Evolutionary conservation across 1,140 invertebrate species (phyloP).

Genomic region (Drosophila parvula): DNA sequence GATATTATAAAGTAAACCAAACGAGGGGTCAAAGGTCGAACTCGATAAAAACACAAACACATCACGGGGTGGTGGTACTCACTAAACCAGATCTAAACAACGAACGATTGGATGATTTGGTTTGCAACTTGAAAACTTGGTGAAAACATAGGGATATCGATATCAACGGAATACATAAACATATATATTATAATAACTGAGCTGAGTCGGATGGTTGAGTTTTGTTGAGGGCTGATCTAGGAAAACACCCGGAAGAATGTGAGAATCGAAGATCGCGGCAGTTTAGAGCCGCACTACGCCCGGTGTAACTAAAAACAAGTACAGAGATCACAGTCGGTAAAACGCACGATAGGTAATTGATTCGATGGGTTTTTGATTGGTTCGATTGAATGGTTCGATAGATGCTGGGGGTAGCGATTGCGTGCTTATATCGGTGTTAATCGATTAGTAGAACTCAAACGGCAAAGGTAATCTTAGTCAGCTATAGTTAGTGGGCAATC

Average conservation of each 20-base stretch:
- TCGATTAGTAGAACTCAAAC: slow-evolving; percentile 59
- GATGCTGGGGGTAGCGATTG: slow-evolving; percentile 24
- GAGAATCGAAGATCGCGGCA: slow-evolving; percentile 48
- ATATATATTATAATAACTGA: slow-evolving; percentile 50
- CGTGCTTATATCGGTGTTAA: slow-evolving; percentile 24
- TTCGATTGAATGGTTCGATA: slow-evolving; percentile 25
- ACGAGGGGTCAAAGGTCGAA: slow-evolving; percentile 29
- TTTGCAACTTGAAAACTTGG: slow-evolving; percentile 40
- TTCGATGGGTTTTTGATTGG: slow-evolving; percentile 14
- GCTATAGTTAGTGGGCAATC: slow-evolving; percentile 40
- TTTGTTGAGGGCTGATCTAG: slow-evolving; percentile 44
- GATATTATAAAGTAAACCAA: slow-evolving; percentile 18
- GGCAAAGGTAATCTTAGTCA: slow-evolving; percentile 39
- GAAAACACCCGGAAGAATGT: slow-evolving; percentile 62
- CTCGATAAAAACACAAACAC: slow-evolving; percentile 48
- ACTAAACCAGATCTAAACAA: slow-evolving; percentile 67
- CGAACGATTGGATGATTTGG: slow-evolving; percentile 53
- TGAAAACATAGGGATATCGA: slow-evolving; percentile 35
- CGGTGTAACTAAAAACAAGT: slow-evolving; percentile 79
- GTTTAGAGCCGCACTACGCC: slow-evolving; percentile 74
- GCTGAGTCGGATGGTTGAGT: slow-evolving; percentile 24
- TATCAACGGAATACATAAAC: slow-evolving; percentile 56
- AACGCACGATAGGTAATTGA: slow-evolving; percentile 6
- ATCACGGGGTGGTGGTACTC: slow-evolving; percentile 59
- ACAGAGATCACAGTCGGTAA: slow-evolving; percentile 57